Evolutionary conservation across 2,113 vertebrate species (phyloP).

Genomic region (Gambusia holbrooki): DNA sequence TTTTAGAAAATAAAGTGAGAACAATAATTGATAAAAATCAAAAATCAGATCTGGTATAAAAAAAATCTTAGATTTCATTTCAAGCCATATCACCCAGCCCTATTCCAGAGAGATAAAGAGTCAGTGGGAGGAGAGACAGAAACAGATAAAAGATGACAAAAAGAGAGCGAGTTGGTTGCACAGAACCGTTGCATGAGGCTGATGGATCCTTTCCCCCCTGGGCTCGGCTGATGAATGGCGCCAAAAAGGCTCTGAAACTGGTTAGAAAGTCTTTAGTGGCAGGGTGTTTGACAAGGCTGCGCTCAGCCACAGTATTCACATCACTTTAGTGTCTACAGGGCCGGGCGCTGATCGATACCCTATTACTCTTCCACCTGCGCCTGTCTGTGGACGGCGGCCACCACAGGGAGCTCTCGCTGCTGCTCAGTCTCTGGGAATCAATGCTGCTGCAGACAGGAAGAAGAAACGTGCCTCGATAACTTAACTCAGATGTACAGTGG

Average conservation of each 20-base stretch:
- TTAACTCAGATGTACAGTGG: conserved; percentile 37
- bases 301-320: conserved; percentile 65
- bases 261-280: conserved; percentile 52
- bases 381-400: conserved; percentile 30
- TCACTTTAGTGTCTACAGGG: conserved; percentile 59
- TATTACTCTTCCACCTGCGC: conserved; percentile 63
- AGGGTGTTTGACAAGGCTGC: conserved; percentile 58
- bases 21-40: too few species aligned
- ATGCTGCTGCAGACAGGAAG: conserved; percentile 31
- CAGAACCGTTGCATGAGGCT: neutral
- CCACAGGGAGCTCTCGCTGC: conserved; percentile 43
- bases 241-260: conserved; percentile 12
- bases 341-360: conserved; percentile 60
- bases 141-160: too few species aligned
- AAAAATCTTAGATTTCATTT: too few species aligned
- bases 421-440: conserved; percentile 48
- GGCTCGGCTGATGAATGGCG: conserved; percentile 34
- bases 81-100: too few species aligned
- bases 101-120: too few species aligned
- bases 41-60: too few species aligned
- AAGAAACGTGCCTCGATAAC: conserved; percentile 46
- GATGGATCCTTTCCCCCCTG: conserved; percentile 2
- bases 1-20: too few species aligned
- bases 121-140: too few species aligned
- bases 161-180: too few species aligned